These are phyloP conservation scores for Cynoglossus semilaevis DNA, from an alignment of 2,113 vertebrate species.

Conservation along the genomic window DNA sequence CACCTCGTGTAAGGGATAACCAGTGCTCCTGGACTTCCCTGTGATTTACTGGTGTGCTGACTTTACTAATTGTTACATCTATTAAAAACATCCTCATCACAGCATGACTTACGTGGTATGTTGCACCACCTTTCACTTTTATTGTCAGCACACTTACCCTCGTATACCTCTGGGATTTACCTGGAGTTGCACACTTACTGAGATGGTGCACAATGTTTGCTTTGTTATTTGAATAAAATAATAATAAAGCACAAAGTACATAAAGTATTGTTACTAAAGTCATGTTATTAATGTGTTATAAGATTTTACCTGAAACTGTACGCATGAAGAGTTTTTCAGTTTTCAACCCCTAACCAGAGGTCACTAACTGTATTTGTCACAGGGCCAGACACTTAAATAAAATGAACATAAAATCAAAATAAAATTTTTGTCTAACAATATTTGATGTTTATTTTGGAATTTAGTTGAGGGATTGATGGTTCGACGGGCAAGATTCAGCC, in stretches of 20 bases:
- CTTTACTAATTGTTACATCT: conserved; percentile 73
- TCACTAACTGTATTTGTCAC: no score
- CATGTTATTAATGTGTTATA: no score
- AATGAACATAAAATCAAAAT: no score
- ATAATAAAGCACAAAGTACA: neutral
- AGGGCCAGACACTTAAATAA: no score
- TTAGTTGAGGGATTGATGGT: no score
- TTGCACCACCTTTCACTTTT: conserved; percentile 35
- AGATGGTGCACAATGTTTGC: conserved; percentile 21
- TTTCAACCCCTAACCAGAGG: no score
- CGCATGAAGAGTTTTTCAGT: no score
- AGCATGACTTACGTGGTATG: conserved; percentile 54
- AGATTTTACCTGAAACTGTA: no score
- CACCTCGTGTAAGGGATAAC: conserved; percentile 69
- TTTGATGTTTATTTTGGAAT: no score
- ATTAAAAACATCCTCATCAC: conserved; percentile 62
- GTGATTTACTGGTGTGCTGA: conserved; percentile 66
- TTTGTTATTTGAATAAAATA: conserved; percentile 8
- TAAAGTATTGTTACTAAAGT: no score
- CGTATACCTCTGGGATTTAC: conserved; percentile 49
- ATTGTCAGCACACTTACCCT: conserved; percentile 57
- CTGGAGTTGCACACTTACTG: conserved; percentile 21
- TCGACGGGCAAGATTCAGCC: no score
- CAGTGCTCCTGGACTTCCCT: conserved; percentile 39
- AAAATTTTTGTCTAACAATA: no score